A percentile compares a stretch with the other conserved stretches of the same genome.
phyloP scores from a whole-genome alignment of 1,140 invertebrate species.

The Apocrypta bakeri region DNA sequence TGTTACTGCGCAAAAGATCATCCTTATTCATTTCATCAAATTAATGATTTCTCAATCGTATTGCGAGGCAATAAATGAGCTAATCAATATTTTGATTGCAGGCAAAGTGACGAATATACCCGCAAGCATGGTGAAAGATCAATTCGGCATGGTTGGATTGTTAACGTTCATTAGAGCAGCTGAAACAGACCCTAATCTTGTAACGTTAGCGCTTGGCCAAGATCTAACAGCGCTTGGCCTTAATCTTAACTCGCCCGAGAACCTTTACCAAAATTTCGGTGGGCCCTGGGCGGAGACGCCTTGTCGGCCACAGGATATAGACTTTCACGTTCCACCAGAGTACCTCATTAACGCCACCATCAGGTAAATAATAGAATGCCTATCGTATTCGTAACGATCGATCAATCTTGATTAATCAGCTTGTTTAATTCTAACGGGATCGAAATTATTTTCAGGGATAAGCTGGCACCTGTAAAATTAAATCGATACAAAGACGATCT shows the following conservation, averaged over 20 bases:
- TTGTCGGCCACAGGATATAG: conserved; percentile 98
- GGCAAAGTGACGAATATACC: conserved; percentile 98
- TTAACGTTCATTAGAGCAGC: conserved; percentile 97
- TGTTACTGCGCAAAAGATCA: neutral
- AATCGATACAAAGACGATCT: conserved; percentile 99
- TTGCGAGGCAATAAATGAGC: neutral
- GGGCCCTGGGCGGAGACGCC: conserved; percentile 98
- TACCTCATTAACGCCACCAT: conserved; percentile 96
- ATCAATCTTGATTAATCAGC: no score
- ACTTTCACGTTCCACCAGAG: conserved; percentile 98
- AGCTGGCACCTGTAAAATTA: conserved; percentile 95
- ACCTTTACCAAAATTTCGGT: conserved; percentile 96
- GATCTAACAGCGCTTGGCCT: conserved; percentile 97
- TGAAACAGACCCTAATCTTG: conserved; percentile 96
- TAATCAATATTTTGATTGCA: conserved; percentile 60
- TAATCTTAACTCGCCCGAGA: conserved; percentile 98
- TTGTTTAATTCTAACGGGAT: no score
- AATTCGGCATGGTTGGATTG: conserved; percentile 99
- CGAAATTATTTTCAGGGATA: conserved; percentile 79
- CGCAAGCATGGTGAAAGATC: conserved; percentile 97
- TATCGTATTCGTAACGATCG: neutral
- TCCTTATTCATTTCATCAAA: neutral
- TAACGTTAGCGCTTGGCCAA: conserved; percentile 95
- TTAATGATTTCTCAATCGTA: neutral
- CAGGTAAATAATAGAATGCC: conserved; percentile 71